These are phyloP conservation scores for Bovichtus variegatus DNA, from an alignment of 2,797 vertebrate species.

Conservation along the genomic window DNA sequence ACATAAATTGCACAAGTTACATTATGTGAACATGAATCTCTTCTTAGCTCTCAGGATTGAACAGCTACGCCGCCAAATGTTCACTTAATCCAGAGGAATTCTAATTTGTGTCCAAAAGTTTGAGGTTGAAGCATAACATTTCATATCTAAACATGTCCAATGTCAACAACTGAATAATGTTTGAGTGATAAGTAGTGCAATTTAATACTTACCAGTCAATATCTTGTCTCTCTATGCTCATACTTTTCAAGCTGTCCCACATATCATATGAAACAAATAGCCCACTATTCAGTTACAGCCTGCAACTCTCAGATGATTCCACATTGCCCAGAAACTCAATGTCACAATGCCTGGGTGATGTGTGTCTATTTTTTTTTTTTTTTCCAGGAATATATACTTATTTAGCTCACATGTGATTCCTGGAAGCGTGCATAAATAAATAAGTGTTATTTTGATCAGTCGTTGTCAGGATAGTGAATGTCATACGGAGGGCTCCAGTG, in stretches of 20 bases:
- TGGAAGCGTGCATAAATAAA: constrained; percentile 81
- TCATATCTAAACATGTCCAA: constrained; percentile 39
- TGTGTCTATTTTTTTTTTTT: constrained; percentile 55
- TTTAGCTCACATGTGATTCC: constrained; percentile 71
- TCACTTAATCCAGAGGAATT: constrained; percentile 3
- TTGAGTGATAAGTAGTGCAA: constrained; percentile 59
- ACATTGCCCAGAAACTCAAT: constrained; percentile 73
- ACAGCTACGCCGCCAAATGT: neutral
- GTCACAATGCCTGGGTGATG: constrained; percentile 63
- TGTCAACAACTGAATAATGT: constrained; percentile 38
- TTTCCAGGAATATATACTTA: constrained; percentile 72
- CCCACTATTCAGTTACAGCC: constrained; percentile 60
- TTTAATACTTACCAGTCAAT: constrained; percentile 61
- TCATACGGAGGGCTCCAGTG: constrained; percentile 51
- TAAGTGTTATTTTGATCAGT: constrained; percentile 80
- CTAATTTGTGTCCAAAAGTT: constrained; percentile 5
- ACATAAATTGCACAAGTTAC: neutral
- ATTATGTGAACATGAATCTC: neutral
- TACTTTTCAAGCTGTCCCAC: constrained; percentile 50
- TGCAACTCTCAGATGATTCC: constrained; percentile 57
- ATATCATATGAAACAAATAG: constrained; percentile 61
- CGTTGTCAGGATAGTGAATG: constrained; percentile 73
- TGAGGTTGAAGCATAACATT: constrained; percentile 25
- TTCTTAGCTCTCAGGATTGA: neutral
- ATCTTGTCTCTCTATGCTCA: constrained; percentile 24